Evolutionary conservation across 1,140 invertebrate genomes (phyloP).

Genomic region (Neodiprion pinetum): DNA sequence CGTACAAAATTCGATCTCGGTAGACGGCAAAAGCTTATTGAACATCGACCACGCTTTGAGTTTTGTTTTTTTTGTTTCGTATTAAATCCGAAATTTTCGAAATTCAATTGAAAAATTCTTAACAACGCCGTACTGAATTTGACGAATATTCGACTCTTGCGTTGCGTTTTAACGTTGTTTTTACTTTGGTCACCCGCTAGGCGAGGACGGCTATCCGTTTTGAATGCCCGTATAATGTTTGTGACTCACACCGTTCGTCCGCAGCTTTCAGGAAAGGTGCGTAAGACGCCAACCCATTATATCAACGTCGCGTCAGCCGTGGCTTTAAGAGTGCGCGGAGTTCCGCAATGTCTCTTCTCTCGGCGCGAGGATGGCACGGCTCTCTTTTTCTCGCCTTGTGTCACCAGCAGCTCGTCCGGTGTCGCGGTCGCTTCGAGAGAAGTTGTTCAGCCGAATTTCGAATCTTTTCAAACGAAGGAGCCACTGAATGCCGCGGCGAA

Average conservation of each 20-base stretch:
- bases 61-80: too few relatives aligned
- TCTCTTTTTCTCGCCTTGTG: neutral
- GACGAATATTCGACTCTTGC: neutral
- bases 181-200: neutral
- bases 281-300: conserved; percentile 14
- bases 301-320: neutral
- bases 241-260: neutral
- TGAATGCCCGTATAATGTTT: neutral
- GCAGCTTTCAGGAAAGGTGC: conserved; percentile 17
- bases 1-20: neutral
- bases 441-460: conserved; percentile 23
- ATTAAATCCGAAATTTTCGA: neutral
- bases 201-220: neutral
- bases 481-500: conserved; percentile 18
- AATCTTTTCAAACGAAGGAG: conserved; percentile 19
- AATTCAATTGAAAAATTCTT: neutral
- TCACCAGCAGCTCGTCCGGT: too few relatives aligned
- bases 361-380: neutral
- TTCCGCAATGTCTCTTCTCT: neutral
- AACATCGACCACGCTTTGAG: neutral
- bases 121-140: neutral
- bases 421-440: neutral
- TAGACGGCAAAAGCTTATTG: neutral
- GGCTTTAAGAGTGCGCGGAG: too few relatives aligned
- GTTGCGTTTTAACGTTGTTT: neutral